Percentiles rank a stretch among this genome's conserved stretches.
These are phyloP conservation scores for Musca vetustissima DNA, from an alignment of 1,140 invertebrate genomes.

Conservation along the genomic window DNA sequence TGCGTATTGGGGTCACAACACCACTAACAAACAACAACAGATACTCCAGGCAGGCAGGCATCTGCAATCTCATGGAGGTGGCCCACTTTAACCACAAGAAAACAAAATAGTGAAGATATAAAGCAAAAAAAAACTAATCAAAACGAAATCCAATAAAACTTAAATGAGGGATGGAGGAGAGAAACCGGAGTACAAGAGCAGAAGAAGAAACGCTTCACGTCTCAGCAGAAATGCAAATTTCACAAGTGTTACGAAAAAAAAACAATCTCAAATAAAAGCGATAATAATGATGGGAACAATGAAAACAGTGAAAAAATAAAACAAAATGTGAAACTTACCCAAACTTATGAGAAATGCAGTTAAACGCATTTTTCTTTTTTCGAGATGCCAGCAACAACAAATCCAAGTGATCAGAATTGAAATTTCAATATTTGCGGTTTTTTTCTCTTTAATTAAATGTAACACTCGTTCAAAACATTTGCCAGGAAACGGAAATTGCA, in stretches of 20 bases:
- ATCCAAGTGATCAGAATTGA: too few relatives aligned
- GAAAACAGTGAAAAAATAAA: not conserved
- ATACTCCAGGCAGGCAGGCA: too few relatives aligned
- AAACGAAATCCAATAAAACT: too few relatives aligned
- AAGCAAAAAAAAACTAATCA: constrained; percentile 8
- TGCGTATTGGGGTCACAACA: constrained; percentile 14
- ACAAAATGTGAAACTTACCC: constrained; percentile 3
- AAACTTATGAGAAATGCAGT: constrained; percentile 11
- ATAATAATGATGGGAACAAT: too few relatives aligned
- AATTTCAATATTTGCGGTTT: too few relatives aligned
- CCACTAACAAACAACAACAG: too few relatives aligned
- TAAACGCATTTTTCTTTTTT: constrained; percentile 14
- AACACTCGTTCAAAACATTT: not conserved
- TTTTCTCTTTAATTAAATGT: too few relatives aligned
- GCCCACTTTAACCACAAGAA: constrained; percentile 4
- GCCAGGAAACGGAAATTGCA: constrained; percentile 10
- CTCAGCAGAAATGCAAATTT: constrained; percentile 16
- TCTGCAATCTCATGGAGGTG: not conserved
- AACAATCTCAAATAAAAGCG: not conserved
- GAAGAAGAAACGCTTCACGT: too few relatives aligned
- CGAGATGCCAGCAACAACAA: not conserved
- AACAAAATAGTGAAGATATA: not conserved
- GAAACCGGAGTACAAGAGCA: too few relatives aligned
- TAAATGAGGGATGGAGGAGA: too few relatives aligned
- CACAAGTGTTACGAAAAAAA: constrained; percentile 18